phyloP scores from a whole-genome alignment of 2,113 vertebrate genomes.

The Tor tambroides region DNA sequence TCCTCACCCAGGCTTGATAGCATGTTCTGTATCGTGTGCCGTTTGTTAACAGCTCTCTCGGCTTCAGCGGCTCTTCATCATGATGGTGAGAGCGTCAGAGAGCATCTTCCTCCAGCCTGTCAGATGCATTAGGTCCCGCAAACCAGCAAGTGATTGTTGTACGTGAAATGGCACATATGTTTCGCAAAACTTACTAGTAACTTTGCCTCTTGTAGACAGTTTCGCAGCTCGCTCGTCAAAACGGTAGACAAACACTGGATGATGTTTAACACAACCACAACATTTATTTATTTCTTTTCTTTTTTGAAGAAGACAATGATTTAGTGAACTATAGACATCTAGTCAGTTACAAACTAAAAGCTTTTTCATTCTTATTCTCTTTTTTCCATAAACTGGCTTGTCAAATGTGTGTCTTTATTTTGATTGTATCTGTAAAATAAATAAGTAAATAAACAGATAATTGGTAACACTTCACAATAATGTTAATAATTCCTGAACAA shows the following conservation, averaged over 20 bases:
- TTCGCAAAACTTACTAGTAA: slow-evolving; percentile 60
- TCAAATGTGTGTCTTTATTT: not conserved
- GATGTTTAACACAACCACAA: not conserved
- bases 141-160: slow-evolving; percentile 65
- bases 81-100: slow-evolving; percentile 71
- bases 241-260: not conserved
- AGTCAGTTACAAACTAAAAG: not conserved
- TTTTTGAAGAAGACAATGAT: not conserved
- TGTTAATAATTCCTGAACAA: not conserved
- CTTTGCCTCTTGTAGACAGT: not conserved
- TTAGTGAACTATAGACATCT: not conserved
- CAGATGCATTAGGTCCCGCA: slow-evolving; percentile 70
- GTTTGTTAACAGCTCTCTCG: slow-evolving; percentile 73
- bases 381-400: not conserved
- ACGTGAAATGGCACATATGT: slow-evolving; percentile 73
- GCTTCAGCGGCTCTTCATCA: slow-evolving; percentile 65
- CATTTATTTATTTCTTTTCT: not conserved
- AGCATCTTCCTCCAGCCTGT: slow-evolving; percentile 53
- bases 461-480: not conserved
- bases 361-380: not conserved
- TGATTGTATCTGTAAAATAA: not conserved
- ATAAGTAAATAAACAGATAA: no score
- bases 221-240: not conserved
- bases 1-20: slow-evolving; percentile 64
- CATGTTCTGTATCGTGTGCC: slow-evolving; percentile 64